A percentile compares a stretch with the other conserved stretches of the same genome.
Conservation (phyloP, 1,140 invertebrate genomes). For the Hylaeus anthracinus region DNA sequence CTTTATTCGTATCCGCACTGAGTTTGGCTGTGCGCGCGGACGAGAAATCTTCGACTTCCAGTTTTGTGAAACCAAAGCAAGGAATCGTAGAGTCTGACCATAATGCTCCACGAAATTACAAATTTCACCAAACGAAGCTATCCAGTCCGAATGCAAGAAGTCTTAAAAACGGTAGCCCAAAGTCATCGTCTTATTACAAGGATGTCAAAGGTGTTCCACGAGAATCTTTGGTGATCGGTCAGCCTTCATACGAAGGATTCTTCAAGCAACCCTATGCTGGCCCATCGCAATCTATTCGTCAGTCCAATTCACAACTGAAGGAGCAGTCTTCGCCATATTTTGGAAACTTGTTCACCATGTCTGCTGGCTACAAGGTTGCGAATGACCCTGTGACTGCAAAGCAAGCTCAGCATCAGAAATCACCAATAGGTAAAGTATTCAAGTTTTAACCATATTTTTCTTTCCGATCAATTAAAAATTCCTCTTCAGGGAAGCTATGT, state of each 20-base stretch:
- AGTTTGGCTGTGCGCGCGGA: neutral
- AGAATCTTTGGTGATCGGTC: neutral
- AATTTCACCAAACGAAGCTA: neutral
- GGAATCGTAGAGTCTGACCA: constrained; percentile 1
- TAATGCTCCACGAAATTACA: constrained; percentile 2
- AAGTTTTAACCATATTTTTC: neutral
- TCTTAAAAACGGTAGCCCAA: neutral
- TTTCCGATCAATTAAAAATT: neutral
- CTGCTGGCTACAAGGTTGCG: constrained; percentile 9
- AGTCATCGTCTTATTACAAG: constrained; percentile 8
- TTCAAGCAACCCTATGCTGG: constrained; percentile 23
- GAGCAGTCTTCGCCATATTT: constrained; percentile 25
- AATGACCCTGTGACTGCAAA: neutral
- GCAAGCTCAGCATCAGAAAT: neutral
- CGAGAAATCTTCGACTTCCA: neutral
- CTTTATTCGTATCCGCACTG: neutral
- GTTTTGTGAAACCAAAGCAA: constrained; percentile 13
- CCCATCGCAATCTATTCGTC: neutral
- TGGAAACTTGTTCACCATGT: constrained; percentile 26
- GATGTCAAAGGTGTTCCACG: neutral
- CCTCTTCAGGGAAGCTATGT: neutral
- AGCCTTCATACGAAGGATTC: constrained; percentile 1
- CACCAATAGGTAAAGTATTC: neutral
- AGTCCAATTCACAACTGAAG: neutral
- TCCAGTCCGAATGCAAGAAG: neutral